A percentile compares a stretch with the other conserved stretches of the same genome.
Evolutionary conservation across 2,888 invertebrate genomes (phyloP).

Genomic region (Pheosia tremula): DNA sequence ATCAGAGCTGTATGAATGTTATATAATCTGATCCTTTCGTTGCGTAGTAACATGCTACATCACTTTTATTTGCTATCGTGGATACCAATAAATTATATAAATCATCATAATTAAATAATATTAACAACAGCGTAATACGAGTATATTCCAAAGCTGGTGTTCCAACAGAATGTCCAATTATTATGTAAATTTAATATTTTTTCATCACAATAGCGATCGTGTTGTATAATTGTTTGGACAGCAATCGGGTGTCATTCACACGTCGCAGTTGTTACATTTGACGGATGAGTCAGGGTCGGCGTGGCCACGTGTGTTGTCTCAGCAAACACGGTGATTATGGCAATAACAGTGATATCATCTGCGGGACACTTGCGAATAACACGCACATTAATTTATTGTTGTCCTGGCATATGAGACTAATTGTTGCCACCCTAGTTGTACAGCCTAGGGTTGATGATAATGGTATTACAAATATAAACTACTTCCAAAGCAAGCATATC

Average conservation of each 20-base stretch:
- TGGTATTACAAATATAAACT: neutral
- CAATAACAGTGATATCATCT: conserved; percentile 44
- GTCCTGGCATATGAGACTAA: conserved; percentile 19
- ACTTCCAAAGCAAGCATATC: neutral
- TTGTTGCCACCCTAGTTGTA: conserved; percentile 16
- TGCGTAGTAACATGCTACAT: neutral
- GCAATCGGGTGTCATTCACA: conserved; percentile 21
- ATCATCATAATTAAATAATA: neutral
- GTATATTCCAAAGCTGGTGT: conserved; percentile 23
- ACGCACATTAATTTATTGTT: conserved; percentile 28
- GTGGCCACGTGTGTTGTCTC: conserved; percentile 23
- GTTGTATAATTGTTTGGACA: conserved; percentile 26
- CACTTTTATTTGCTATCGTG: neutral
- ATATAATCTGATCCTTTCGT: too few species aligned
- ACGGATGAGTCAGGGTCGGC: conserved; percentile 27
- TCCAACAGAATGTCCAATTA: conserved; percentile 21
- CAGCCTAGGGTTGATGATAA: neutral
- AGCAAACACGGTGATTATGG: conserved; percentile 27
- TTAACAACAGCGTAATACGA: neutral
- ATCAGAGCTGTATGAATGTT: too few species aligned
- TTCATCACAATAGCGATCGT: conserved; percentile 21
- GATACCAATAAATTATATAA: neutral
- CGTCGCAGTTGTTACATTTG: conserved; percentile 19
- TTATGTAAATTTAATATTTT: conserved; percentile 29
- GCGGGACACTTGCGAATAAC: conserved; percentile 18